Percentiles rank a stretch among this genome's conserved stretches.
Conservation (phyloP, 2,797 vertebrate species). For the Leucoraja ocellata region DNA sequence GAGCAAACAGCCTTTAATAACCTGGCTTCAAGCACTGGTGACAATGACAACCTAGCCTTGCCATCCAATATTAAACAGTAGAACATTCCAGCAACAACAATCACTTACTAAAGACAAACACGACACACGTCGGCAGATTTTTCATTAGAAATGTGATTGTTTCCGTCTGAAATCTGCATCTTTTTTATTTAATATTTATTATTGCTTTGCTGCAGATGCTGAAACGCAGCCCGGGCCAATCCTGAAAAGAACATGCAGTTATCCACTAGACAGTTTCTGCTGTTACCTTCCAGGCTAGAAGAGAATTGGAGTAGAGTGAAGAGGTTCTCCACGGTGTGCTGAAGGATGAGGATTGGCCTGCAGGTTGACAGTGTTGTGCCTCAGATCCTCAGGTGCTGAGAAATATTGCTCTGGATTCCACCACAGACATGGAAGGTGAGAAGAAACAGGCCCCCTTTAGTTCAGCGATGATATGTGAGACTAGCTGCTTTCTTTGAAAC, state of each 20-base stretch:
- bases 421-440: not conserved
- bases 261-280: not conserved
- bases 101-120: not conserved
- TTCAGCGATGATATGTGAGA: not conserved
- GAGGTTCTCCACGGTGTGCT: not conserved
- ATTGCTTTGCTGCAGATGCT: not conserved
- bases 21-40: not conserved
- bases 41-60: not conserved
- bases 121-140: not conserved
- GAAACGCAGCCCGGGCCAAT: not conserved
- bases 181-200: not conserved
- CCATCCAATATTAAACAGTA: not conserved
- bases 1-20: not conserved
- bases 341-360: not conserved
- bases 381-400: not conserved
- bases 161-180: not conserved
- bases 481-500: not conserved
- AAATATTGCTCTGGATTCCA: not conserved
- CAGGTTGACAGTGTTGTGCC: not conserved
- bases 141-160: not conserved
- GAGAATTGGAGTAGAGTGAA: not conserved
- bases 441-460: not conserved
- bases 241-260: not conserved
- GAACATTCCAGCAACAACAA: conserved; percentile 13
- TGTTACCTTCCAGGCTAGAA: not conserved